Conservation (phyloP, 2,113 vertebrate species). For the Daboia siamensis region DNA sequence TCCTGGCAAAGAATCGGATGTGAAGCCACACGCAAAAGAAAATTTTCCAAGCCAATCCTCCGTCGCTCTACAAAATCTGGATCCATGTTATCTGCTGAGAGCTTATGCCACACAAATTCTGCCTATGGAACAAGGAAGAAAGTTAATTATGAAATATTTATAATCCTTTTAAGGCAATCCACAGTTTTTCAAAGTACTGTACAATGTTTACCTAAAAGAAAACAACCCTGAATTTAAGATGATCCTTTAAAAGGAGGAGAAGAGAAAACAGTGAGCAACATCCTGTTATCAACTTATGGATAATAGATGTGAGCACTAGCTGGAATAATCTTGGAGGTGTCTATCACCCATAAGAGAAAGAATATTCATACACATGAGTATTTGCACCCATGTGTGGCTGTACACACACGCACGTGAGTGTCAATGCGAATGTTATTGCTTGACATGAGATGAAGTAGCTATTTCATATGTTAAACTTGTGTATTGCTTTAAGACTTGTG, state of each 20-base stretch:
- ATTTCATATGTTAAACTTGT: too few species aligned
- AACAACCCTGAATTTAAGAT: neutral
- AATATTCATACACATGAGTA: neutral
- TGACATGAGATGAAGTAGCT: too few species aligned
- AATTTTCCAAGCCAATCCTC: slow-evolving; percentile 93
- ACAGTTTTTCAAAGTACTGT: neutral
- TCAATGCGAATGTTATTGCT: too few species aligned
- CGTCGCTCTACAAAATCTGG: slow-evolving; percentile 95
- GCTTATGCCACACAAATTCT: slow-evolving; percentile 97
- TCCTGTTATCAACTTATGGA: neutral
- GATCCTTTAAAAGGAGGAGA: neutral
- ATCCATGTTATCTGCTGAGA: slow-evolving; percentile 96
- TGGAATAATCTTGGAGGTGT: neutral
- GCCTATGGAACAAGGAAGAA: slow-evolving; percentile 73
- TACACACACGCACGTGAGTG: neutral
- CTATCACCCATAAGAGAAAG: neutral
- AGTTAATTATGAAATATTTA: neutral
- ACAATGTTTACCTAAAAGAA: neutral
- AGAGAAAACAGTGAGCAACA: neutral
- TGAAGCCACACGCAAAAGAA: slow-evolving; percentile 88
- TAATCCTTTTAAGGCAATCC: neutral
- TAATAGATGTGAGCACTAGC: neutral
- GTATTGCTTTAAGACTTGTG: too few species aligned
- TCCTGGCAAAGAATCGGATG: slow-evolving; percentile 87
- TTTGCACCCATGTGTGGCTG: neutral